Evolutionary conservation across 2,888 invertebrate species (phyloP).

Genomic region (Archips crataeganus): DNA sequence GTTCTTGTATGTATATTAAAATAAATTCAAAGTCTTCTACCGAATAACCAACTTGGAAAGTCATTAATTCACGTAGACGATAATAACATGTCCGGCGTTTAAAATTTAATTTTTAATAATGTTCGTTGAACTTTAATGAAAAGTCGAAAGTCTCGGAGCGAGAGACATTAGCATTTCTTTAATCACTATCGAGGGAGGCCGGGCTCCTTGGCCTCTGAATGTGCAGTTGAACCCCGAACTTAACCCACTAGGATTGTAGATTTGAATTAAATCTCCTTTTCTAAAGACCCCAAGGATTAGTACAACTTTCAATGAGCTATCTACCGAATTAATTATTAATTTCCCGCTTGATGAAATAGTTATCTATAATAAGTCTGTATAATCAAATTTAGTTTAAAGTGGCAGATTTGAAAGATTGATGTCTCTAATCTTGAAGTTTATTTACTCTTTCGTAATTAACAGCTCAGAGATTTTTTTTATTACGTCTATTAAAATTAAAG

Average conservation of each 20-base stretch:
- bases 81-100: not conserved
- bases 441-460: too few relatives aligned
- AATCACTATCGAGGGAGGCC: slow-evolving; percentile 69
- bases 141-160: slow-evolving; percentile 54
- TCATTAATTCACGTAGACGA: not conserved
- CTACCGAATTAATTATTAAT: slow-evolving; percentile 68
- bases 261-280: slow-evolving; percentile 75
- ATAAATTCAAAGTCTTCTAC: too few relatives aligned
- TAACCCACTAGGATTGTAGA: slow-evolving; percentile 67
- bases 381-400: slow-evolving; percentile 9
- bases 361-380: slow-evolving; percentile 39
- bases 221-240: slow-evolving; percentile 63
- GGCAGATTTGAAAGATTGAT: not conserved
- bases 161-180: slow-evolving; percentile 71
- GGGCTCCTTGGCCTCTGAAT: slow-evolving; percentile 65
- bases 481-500: too few relatives aligned
- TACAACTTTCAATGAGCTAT: slow-evolving; percentile 63
- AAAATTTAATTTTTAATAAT: slow-evolving; percentile 22
- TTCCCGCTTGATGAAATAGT: slow-evolving; percentile 56
- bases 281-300: slow-evolving; percentile 68
- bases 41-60: not conserved
- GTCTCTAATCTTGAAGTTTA: too few relatives aligned
- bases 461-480: too few relatives aligned
- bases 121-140: slow-evolving; percentile 56
- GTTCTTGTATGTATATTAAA: too few relatives aligned